Evolutionary conservation across 2,888 invertebrate species (phyloP), one percentile per base, ranked within the genome.

Genomic region (Drosophila barbarae): DNA sequence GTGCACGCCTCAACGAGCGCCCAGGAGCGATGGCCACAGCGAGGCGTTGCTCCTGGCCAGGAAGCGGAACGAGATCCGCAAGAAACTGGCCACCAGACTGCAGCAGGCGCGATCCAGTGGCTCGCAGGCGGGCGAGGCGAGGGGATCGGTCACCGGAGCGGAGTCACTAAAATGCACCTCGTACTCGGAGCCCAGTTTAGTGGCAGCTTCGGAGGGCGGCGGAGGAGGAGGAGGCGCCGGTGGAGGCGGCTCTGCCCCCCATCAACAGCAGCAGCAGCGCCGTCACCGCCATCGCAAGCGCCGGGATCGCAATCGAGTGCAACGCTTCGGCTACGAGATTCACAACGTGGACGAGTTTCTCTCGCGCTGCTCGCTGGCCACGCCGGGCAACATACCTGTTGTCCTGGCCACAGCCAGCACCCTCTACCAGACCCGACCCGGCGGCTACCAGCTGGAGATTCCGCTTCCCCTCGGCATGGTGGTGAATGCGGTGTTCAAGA

Each of bases 401-500:
- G 96, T 95, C 5, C 90, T 95, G 64, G 93, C 95, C 32, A 93
- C 93, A 76, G 93, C 94, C 1, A 94, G 93, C 74, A 92, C 93
- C 0, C 89, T 95, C 13, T 94, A 95, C 88, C 94, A 94, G 88
- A 95, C 95, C 1, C 92, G 93, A 64, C 91, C 91, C 47, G 93
- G 93, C n/a, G 92, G 91, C 36, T 93, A 93, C 77, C 93, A 93
- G 82, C 91, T 91, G 10, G 94, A 94, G 88, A 90, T 94, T 51
- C 91, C 92, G 0, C 88, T 95, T 51, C 95, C 95, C 0, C 89
- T 95, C 65, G 96, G 96, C 5, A 95, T 95, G 88, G 95, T 96
- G 5, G 95, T 96, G 12, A 96, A 96, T 87, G 95, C 95, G 0
- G 94, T 96, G 28, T 96, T 95, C 88, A 95, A 95, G 88, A 95